Evolutionary conservation across 2,797 vertebrate species (phyloP), one percentile per base, ranked within the genome.

Genomic region (Emydoidea blandingii): DNA sequence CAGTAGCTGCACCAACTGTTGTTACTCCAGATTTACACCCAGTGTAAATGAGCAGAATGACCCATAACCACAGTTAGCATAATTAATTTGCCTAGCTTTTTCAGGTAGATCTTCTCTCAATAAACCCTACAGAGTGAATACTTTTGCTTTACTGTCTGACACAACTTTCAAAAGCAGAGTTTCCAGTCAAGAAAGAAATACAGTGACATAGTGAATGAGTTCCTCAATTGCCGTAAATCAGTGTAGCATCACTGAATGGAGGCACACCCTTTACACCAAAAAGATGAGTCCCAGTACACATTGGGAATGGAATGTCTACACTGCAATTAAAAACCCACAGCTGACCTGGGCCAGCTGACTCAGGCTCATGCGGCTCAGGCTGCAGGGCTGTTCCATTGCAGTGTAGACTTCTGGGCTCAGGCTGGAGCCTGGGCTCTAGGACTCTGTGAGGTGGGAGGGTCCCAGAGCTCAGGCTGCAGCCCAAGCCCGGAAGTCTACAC

Each of bases 121-220:
- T 56, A 89, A 86, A 84, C 83, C 62, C 21, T 76, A 12, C 41
- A 54, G 78, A 80, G n/a, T 2, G 93, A 90, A 92, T 79, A 81
- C 2, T 19, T 59, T 6, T 50, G 18, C 4, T 80, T 37, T 59
- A 31, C 29, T 59, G 57, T 59, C 57, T 59, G 57, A 59, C 57
- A 31, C 57, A 59, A 59, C 6, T 59, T 59, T 59, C 57, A 59
- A 59, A 87, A 91, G 27, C 2, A 49, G 92, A 92, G 12, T 78
- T 91, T 82, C 16, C 41, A 53, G 29, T 7, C 7, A 27, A 56
- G 52, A 94, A 91, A 84, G 50, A 31, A 0, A 0, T 7, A 31
- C 86, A n/a, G 56, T 83, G 84, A 18, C 34, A 19, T 18, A 31
- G 6, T 54, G 57, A 89, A 57, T 54, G 79, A 94, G 10, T 3